Evolutionary conservation across 1,140 invertebrate species (phyloP).

Genomic region (Brachionus rubens): DNA sequence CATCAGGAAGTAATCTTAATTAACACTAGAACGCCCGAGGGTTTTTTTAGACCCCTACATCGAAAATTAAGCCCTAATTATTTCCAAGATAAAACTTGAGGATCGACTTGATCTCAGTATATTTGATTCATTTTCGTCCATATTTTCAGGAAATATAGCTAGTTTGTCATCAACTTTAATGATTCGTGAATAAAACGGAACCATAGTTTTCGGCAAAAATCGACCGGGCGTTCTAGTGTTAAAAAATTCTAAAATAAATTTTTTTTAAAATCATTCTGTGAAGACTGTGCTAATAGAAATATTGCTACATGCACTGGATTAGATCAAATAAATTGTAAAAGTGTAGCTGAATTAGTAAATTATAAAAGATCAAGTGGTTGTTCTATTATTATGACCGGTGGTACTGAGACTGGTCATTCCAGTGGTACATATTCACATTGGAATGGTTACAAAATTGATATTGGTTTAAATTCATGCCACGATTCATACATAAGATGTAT

Average conservation of each 20-base stretch:
- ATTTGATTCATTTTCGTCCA: no score
- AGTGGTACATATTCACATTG: constrained; percentile 37
- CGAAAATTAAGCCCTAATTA: no score
- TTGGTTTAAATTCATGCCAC: constrained; percentile 9
- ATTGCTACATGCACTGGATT: constrained; percentile 29
- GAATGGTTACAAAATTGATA: constrained; percentile 45
- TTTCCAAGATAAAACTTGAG: no score
- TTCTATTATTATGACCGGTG: constrained; percentile 8
- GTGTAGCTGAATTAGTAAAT: neutral
- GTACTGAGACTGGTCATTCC: constrained; percentile 29
- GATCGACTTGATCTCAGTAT: no score
- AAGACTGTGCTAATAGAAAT: constrained; percentile 5
- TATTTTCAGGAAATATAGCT: no score
- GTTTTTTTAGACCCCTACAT: no score
- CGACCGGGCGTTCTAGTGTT: no score
- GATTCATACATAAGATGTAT: constrained; percentile 11
- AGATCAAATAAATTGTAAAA: constrained; percentile 34
- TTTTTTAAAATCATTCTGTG: neutral
- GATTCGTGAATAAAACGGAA: no score
- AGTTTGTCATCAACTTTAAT: no score
- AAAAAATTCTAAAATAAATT: no score
- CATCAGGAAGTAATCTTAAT: constrained; percentile 12
- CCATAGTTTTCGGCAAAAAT: neutral
- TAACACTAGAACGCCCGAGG: neutral
- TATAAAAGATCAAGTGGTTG: constrained; percentile 25